Conservation (phyloP, 2,113 vertebrate species). For the Stigmatopora argus region DNA sequence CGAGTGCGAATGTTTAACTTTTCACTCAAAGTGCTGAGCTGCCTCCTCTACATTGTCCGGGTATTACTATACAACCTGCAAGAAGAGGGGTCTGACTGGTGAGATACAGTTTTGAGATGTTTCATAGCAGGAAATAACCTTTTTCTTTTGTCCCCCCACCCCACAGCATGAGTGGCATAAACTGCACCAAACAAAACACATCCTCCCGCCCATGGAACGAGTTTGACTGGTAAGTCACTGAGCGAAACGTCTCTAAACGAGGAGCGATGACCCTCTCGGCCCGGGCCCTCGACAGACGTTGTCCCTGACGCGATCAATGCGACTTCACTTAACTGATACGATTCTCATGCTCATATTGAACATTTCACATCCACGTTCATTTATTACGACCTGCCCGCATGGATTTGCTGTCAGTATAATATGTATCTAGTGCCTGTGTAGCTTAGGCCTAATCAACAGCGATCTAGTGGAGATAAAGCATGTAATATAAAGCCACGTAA, state of each 20-base stretch:
- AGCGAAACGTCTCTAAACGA: slow-evolving; percentile 25
- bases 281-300: slow-evolving; percentile 5
- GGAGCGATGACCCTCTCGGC: slow-evolving; percentile 29
- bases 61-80: slow-evolving; percentile 76
- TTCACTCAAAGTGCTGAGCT: slow-evolving; percentile 78
- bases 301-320: slow-evolving; percentile 48
- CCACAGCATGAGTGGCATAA: slow-evolving; percentile 63
- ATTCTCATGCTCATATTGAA: slow-evolving; percentile 46
- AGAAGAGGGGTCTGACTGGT: slow-evolving; percentile 70
- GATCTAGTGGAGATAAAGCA: slow-evolving; percentile 58
- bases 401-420: slow-evolving; percentile 57
- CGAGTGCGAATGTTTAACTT: slow-evolving; percentile 81
- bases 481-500: slow-evolving; percentile 32
- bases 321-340: slow-evolving; percentile 36
- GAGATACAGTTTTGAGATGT: slow-evolving; percentile 40
- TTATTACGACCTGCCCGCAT: slow-evolving; percentile 48
- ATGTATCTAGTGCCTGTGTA: slow-evolving; percentile 35
- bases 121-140: neutral
- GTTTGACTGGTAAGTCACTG: slow-evolving; percentile 74
- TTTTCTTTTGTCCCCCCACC: slow-evolving; percentile 11
- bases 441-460: slow-evolving; percentile 46
- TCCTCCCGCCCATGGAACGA: slow-evolving; percentile 67
- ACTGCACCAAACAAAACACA: slow-evolving; percentile 73
- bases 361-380: slow-evolving; percentile 41
- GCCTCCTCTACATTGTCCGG: slow-evolving; percentile 79